These are phyloP conservation scores for Tiaroga cobitis DNA, from an alignment of 2,797 vertebrate genomes.

Conservation along the genomic window DNA sequence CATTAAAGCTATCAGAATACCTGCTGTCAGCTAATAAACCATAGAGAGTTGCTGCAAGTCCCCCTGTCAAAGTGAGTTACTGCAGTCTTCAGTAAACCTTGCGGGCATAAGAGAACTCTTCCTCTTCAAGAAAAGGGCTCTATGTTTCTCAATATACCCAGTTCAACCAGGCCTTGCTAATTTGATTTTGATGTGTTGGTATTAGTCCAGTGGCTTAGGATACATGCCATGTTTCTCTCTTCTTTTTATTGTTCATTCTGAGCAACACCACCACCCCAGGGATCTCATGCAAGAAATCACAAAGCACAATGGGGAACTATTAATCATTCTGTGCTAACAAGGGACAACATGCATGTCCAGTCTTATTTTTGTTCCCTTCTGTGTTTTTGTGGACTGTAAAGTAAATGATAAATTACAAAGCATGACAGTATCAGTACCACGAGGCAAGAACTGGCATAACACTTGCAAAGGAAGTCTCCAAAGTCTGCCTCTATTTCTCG, in stretches of 20 bases:
- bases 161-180: constrained; percentile 33
- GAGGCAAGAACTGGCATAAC: constrained; percentile 8
- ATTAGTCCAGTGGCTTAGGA: constrained; percentile 29
- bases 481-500: background rate
- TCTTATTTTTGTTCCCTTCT: constrained; percentile 1
- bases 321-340: constrained; percentile 30
- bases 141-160: background rate
- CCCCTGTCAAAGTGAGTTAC: constrained; percentile 40
- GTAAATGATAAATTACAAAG: constrained; percentile 34
- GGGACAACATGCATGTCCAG: constrained; percentile 20
- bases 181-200: constrained; percentile 34
- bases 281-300: constrained; percentile 29
- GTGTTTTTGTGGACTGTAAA: constrained; percentile 18
- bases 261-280: constrained; percentile 6
- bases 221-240: constrained; percentile 7
- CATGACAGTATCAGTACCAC: constrained; percentile 11
- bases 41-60: constrained; percentile 22
- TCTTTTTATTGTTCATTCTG: constrained; percentile 8
- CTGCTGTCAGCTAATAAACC: constrained; percentile 41
- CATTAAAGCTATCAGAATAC: constrained; percentile 35
- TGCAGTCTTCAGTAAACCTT: constrained; percentile 20
- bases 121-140: constrained; percentile 30
- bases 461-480: background rate
- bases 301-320: constrained; percentile 30
- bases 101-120: constrained; percentile 14